A percentile compares a stretch with the other conserved stretches of the same genome.
Conservation (phyloP, 2,113 vertebrate species). For the Phylloscopus trochilus region DNA sequence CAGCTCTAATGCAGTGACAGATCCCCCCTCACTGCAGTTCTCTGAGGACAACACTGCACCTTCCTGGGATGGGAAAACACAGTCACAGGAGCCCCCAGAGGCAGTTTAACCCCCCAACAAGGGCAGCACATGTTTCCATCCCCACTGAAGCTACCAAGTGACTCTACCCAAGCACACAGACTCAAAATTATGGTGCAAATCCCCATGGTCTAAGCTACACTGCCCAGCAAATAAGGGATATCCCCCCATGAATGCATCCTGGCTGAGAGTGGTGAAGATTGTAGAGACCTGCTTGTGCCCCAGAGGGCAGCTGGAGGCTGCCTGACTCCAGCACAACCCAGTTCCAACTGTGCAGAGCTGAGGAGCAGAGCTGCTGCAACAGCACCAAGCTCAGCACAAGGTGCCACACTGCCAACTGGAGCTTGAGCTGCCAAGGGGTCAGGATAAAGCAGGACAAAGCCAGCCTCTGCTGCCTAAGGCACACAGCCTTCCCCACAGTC, state of each 20-base stretch:
- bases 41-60: neutral
- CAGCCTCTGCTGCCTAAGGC: neutral
- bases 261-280: neutral
- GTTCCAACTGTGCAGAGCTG: neutral
- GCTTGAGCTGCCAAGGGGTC: neutral
- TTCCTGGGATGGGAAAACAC: neutral
- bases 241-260: neutral
- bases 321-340: neutral
- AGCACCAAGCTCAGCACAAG: neutral
- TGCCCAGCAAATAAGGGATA: neutral
- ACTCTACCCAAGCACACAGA: neutral
- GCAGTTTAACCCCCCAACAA: neutral
- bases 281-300: neutral
- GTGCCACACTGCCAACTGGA: neutral
- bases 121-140: neutral
- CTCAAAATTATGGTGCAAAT: neutral
- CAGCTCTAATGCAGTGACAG: neutral
- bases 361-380: neutral
- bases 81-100: accelerated
- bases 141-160: neutral
- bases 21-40: neutral
- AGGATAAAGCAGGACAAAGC: neutral
- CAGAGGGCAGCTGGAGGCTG: neutral
- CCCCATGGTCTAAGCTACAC: too few relatives aligned
- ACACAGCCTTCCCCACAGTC: neutral